Percentiles rank a stretch among this genome's conserved stretches.
Evolutionary conservation across 2,797 vertebrate species (phyloP).

Genomic region (Calcarius lapponicus): DNA sequence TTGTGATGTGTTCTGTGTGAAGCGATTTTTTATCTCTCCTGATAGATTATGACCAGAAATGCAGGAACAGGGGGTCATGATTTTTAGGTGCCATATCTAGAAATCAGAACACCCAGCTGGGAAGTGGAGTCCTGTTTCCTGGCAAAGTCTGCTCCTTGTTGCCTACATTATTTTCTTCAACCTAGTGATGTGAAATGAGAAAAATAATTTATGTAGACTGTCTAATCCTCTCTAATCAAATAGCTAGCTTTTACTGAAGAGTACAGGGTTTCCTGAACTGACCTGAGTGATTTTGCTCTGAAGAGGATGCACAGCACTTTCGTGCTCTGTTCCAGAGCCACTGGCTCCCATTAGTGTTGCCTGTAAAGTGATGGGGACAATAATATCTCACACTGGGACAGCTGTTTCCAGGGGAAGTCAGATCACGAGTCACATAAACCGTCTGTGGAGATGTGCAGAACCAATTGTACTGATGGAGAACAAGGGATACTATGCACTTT

Average conservation of each 20-base stretch:
- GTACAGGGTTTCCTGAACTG: neutral
- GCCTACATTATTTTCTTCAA: neutral
- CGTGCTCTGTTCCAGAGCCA: neutral
- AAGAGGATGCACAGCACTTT: neutral
- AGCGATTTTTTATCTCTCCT: neutral
- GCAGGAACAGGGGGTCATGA: neutral
- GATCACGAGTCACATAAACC: neutral
- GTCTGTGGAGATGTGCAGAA: neutral
- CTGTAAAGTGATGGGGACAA: neutral
- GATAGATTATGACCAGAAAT: neutral
- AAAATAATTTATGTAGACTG: neutral
- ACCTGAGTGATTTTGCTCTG: neutral
- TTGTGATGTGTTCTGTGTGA: neutral
- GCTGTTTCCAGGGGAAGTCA: neutral
- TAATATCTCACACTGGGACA: neutral
- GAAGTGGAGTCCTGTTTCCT: neutral
- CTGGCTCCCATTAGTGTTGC: accelerated
- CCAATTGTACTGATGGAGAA: neutral
- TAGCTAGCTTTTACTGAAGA: neutral
- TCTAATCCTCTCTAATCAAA: neutral
- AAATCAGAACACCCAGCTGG: neutral
- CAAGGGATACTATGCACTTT: neutral
- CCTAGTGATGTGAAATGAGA: neutral
- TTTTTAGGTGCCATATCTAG: neutral
- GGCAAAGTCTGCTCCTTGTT: neutral